Evolutionary conservation across 2,888 invertebrate species (phyloP).

Genomic region (Acanthosoma haemorrhoidale): DNA sequence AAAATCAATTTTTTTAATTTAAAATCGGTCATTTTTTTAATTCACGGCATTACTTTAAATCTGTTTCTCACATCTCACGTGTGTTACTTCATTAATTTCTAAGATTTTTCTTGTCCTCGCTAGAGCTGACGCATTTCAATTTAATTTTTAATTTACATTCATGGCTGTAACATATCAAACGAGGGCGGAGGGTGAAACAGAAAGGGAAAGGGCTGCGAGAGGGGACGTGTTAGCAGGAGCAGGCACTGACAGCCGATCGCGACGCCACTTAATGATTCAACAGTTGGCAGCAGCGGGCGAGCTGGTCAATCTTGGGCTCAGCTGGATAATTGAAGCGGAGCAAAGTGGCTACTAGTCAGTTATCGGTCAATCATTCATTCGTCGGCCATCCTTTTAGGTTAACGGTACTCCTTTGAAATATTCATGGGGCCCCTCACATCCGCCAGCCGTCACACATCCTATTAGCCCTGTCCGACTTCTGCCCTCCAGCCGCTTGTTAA

Average conservation of each 20-base stretch:
- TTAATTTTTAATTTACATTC: too few species aligned
- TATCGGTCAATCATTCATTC: slow-evolving; percentile 4
- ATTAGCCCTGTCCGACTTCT: background rate
- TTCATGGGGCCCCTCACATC: background rate
- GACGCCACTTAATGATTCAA: background rate
- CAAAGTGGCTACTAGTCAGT: background rate
- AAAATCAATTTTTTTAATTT: too few species aligned
- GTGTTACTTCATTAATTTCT: too few species aligned
- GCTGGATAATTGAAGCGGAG: background rate
- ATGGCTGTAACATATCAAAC: background rate
- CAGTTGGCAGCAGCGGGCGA: too few species aligned
- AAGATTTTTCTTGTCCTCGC: too few species aligned
- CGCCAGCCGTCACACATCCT: slow-evolving; percentile 1
- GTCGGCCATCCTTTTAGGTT: background rate
- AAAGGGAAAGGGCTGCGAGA: background rate
- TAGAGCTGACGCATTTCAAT: too few species aligned
- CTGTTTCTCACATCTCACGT: too few species aligned
- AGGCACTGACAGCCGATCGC: too few species aligned
- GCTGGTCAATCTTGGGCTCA: background rate
- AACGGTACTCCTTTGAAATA: slow-evolving; percentile 8
- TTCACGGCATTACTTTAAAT: too few species aligned
- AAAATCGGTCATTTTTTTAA: too few species aligned
- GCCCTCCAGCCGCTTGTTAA: background rate
- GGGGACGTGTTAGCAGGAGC: background rate
- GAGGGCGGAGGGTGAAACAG: background rate